Conservation (phyloP, 2,888 invertebrate genomes). For the Lampropteryx suffumata region DNA sequence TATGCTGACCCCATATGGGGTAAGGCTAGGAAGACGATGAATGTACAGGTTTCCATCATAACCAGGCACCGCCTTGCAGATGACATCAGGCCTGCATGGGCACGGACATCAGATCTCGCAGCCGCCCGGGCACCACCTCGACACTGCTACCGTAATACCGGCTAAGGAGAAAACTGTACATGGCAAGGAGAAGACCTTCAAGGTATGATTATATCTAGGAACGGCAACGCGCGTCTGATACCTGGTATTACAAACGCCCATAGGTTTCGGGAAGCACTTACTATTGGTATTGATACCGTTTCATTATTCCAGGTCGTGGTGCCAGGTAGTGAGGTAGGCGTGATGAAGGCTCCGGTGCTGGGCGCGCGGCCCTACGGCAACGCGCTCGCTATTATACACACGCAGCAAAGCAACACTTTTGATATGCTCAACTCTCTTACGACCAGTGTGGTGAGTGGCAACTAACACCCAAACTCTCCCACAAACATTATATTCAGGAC, state of each 20-base stretch:
- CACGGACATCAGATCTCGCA: conserved; percentile 74
- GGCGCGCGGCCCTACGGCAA: conserved; percentile 71
- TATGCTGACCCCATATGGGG: no score
- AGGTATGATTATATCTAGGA: conserved; percentile 49
- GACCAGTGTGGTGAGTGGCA: conserved; percentile 71
- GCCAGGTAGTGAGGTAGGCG: conserved; percentile 66
- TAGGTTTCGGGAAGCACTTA: no score
- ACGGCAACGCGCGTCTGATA: no score
- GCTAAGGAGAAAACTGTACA: conserved; percentile 79
- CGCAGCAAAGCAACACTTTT: conserved; percentile 79
- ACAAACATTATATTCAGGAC: no score
- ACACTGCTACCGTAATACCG: conserved; percentile 56
- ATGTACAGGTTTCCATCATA: neutral
- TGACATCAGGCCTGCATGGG: conserved; percentile 72
- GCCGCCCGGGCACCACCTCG: conserved; percentile 66
- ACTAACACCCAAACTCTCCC: no score
- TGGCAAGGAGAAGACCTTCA: conserved; percentile 80
- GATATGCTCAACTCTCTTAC: conserved; percentile 80
- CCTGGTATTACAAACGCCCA: no score
- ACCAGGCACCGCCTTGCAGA: conserved; percentile 47
- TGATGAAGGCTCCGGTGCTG: conserved; percentile 72
- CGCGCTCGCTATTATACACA: conserved; percentile 79
- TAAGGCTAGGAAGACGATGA: neutral
- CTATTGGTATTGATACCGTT: no score
- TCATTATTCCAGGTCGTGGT: conserved; percentile 64